A percentile compares a stretch with the other conserved stretches of the same genome.
Conservation (phyloP, 2,113 vertebrate genomes). For the Malurus alboscapulatus region DNA sequence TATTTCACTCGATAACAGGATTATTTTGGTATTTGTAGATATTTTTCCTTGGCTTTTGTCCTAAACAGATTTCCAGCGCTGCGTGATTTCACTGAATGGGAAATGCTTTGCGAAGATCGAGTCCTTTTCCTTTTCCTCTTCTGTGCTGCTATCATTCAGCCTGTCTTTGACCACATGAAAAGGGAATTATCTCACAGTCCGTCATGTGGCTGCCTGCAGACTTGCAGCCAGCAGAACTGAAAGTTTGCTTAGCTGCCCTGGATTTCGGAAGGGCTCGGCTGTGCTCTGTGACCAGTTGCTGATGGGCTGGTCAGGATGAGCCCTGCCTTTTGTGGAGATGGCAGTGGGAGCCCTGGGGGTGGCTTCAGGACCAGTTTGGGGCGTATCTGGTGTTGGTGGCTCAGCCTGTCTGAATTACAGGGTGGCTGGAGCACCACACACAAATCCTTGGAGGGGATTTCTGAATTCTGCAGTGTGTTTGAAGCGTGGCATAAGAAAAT, state of each 20-base stretch:
- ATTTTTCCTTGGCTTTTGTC: not conserved
- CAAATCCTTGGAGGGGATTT: not conserved
- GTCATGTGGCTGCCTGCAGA: not conserved
- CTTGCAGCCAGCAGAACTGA: not conserved
- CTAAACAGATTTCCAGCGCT: not conserved
- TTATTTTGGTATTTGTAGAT: not conserved
- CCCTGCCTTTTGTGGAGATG: not conserved
- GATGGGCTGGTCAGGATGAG: not conserved
- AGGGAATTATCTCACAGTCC: not conserved
- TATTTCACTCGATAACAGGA: not conserved
- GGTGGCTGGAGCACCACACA: not conserved
- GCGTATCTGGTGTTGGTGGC: not conserved
- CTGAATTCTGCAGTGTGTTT: not conserved
- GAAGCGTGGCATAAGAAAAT: not conserved
- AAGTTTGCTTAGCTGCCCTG: not conserved
- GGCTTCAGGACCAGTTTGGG: not conserved
- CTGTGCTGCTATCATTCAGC: not conserved
- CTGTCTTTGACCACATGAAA: not conserved
- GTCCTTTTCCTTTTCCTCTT: not conserved
- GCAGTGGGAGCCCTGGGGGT: not conserved
- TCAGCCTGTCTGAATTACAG: not conserved
- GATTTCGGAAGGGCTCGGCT: not conserved
- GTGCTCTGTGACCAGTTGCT: accelerated
- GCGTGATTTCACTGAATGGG: not conserved
- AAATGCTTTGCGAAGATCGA: not conserved